phyloP scores from a whole-genome alignment of 2,888 invertebrate genomes.

The Pristionchus arcanus region DNA sequence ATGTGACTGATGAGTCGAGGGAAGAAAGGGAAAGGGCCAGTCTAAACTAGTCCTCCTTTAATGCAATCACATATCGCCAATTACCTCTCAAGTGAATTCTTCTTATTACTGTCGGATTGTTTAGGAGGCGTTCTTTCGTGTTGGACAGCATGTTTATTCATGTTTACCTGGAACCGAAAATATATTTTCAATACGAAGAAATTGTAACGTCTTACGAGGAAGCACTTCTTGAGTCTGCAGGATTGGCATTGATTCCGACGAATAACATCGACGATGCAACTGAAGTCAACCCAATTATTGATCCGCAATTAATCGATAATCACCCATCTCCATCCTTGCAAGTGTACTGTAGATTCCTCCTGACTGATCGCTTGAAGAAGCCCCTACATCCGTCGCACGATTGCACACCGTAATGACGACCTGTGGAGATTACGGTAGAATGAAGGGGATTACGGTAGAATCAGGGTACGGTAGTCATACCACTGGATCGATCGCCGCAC shows the following conservation, averaged over 20 bases:
- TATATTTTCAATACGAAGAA: not conserved
- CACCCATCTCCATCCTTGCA: slow-evolving; percentile 91
- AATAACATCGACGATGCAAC: slow-evolving; percentile 90
- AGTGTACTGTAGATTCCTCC: slow-evolving; percentile 80
- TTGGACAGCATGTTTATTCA: slow-evolving; percentile 65
- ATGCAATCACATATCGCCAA: not conserved
- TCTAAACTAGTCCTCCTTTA: not conserved
- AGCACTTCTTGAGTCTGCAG: slow-evolving; percentile 92
- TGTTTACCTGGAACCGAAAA: slow-evolving; percentile 57
- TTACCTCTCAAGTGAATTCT: slow-evolving; percentile 1
- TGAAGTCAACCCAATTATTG: not conserved
- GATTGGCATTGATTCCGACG: slow-evolving; percentile 95
- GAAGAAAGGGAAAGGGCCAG: not conserved
- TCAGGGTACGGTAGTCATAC: slow-evolving; percentile 58
- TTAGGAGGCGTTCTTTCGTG: slow-evolving; percentile 43
- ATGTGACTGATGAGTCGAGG: not conserved
- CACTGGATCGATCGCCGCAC: slow-evolving; percentile 74
- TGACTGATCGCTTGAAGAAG: slow-evolving; percentile 91
- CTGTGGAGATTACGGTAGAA: slow-evolving; percentile 57
- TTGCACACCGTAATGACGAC: slow-evolving; percentile 80
- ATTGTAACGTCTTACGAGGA: slow-evolving; percentile 86
- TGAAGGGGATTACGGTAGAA: too few relatives aligned
- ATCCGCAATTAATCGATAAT: not conserved
- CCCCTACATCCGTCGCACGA: slow-evolving; percentile 85
- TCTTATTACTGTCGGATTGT: not conserved